A percentile compares a stretch with the other conserved stretches of the same genome.
These are phyloP conservation scores for Laupala kohalensis DNA, from an alignment of 1,140 invertebrate genomes.

Conservation along the genomic window DNA sequence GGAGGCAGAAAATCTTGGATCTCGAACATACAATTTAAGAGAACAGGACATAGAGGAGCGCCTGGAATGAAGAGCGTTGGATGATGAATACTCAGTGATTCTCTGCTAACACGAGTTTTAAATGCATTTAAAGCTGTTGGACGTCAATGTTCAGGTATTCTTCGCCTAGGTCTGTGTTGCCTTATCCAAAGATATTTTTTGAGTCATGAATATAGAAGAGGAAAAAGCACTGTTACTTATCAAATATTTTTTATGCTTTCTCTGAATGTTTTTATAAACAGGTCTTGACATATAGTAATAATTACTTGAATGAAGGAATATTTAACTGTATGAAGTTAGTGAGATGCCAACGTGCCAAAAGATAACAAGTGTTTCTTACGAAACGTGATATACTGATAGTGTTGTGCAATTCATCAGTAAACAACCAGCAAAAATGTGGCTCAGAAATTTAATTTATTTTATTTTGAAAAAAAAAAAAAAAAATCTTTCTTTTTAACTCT, in stretches of 20 bases:
- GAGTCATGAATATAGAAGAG: neutral
- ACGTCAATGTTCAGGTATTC: neutral
- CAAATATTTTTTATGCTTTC: neutral
- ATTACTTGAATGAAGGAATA: neutral
- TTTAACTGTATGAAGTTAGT: neutral
- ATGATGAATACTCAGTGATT: neutral
- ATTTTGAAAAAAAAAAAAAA: neutral
- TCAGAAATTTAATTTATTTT: too few relatives aligned
- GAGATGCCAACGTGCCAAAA: neutral
- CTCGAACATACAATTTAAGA: neutral
- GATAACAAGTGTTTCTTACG: too few relatives aligned
- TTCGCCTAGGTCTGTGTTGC: neutral
- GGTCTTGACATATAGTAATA: neutral
- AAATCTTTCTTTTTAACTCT: neutral
- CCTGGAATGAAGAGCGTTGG: neutral
- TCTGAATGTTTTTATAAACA: too few relatives aligned
- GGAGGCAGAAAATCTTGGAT: neutral
- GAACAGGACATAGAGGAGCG: neutral
- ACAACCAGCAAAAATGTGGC: too few relatives aligned
- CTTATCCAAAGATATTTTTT: neutral
- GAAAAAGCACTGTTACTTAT: neutral
- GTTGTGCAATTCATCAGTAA: too few relatives aligned
- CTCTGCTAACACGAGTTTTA: neutral
- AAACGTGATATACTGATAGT: too few relatives aligned
- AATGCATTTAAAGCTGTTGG: neutral